phyloP scores from a whole-genome alignment of 2,113 vertebrate genomes.

The Acanthisitta chloris region DNA sequence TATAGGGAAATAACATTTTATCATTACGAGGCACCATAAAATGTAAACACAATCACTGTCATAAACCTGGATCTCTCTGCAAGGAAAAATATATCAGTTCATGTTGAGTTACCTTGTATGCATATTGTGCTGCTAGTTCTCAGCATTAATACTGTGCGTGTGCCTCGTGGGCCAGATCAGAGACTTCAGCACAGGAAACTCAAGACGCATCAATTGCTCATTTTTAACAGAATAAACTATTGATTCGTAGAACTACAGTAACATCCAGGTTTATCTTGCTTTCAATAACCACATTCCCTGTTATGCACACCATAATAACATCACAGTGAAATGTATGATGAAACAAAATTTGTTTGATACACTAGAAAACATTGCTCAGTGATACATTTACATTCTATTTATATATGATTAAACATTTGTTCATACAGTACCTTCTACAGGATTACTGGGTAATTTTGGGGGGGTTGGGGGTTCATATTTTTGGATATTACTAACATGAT shows the following conservation, averaged over 20 bases:
- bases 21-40: slow-evolving; percentile 96
- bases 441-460: slow-evolving; percentile 68
- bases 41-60: slow-evolving; percentile 91
- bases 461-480: slow-evolving; percentile 58
- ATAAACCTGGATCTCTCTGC: slow-evolving; percentile 89
- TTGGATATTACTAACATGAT: slow-evolving; percentile 81
- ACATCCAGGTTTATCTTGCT: slow-evolving; percentile 88
- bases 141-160: slow-evolving; percentile 39
- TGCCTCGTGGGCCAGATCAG: slow-evolving; percentile 35
- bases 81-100: slow-evolving; percentile 57
- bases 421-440: slow-evolving; percentile 85
- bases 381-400: slow-evolving; percentile 83
- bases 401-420: slow-evolving; percentile 83
- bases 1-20: slow-evolving; percentile 86
- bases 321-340: slow-evolving; percentile 84
- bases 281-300: slow-evolving; percentile 80
- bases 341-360: slow-evolving; percentile 70
- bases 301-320: slow-evolving; percentile 84
- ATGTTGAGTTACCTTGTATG: slow-evolving; percentile 65
- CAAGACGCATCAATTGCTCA: slow-evolving; percentile 35
- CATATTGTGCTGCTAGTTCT: slow-evolving; percentile 45
- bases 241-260: slow-evolving; percentile 46
- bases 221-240: slow-evolving; percentile 58
- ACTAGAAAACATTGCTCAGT: slow-evolving; percentile 76
- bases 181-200: slow-evolving; percentile 10